A percentile compares a stretch with the other conserved stretches of the same genome.
Conservation (phyloP, 2,797 vertebrate species). For the Oophaga sylvatica region DNA sequence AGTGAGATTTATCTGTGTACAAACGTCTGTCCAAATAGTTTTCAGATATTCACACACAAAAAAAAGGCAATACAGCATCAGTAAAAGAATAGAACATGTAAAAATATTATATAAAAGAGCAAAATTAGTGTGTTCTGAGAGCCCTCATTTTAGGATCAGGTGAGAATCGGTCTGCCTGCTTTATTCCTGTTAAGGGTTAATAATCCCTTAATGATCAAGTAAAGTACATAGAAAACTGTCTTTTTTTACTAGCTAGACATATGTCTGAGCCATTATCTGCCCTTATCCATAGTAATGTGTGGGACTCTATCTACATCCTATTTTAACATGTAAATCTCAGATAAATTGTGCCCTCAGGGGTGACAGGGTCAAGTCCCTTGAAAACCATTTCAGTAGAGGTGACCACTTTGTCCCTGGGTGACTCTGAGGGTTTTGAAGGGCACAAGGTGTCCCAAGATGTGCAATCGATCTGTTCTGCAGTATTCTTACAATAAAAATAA, state of each 20-base stretch:
- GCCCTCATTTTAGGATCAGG: not conserved
- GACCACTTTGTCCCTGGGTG: constrained; percentile 53
- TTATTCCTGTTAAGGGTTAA: not conserved
- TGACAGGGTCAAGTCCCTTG: constrained; percentile 52
- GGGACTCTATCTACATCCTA: constrained; percentile 39
- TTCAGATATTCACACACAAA: too few relatives aligned
- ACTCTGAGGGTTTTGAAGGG: constrained; percentile 44
- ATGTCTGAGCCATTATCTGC: constrained; percentile 17
- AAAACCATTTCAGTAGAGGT: constrained; percentile 45
- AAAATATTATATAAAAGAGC: too few relatives aligned
- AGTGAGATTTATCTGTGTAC: too few relatives aligned
- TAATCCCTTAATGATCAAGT: constrained; percentile 9
- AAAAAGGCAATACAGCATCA: too few relatives aligned
- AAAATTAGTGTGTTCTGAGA: not conserved
- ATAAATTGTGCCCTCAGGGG: constrained; percentile 49
- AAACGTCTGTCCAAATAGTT: too few relatives aligned
- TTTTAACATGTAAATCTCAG: constrained; percentile 52
- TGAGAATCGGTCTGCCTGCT: not conserved
- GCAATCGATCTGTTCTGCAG: not conserved
- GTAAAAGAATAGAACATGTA: too few relatives aligned
- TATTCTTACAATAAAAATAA: not conserved
- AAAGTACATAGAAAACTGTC: not conserved
- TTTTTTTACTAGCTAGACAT: constrained; percentile 10
- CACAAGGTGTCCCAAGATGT: constrained; percentile 43
- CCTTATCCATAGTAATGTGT: constrained; percentile 25